Evolutionary conservation across 2,888 invertebrate genomes (phyloP).

Genomic region (Perizoma affinitatum): DNA sequence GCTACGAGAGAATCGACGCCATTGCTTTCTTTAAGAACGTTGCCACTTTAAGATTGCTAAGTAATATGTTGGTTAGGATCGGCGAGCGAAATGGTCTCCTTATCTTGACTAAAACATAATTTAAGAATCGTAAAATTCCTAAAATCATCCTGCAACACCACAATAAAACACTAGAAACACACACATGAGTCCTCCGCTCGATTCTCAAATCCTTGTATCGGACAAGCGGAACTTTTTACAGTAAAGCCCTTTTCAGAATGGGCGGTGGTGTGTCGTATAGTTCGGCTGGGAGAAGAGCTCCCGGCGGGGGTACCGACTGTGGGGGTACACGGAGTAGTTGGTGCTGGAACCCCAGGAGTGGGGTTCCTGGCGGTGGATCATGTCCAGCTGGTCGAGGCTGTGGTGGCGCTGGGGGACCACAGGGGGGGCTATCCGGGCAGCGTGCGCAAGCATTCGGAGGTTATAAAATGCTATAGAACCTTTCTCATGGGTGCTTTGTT

Average conservation of each 20-base stretch:
- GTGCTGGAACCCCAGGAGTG: slow-evolving; percentile 56
- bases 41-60: no score
- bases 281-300: slow-evolving; percentile 59
- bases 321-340: slow-evolving; percentile 62
- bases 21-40: no score
- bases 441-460: slow-evolving; percentile 59
- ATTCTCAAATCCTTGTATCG: slow-evolving; percentile 70
- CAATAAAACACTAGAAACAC: slow-evolving; percentile 53
- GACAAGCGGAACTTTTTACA: slow-evolving; percentile 79
- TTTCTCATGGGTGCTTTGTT: no score
- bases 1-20: no score
- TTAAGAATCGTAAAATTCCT: slow-evolving; percentile 33
- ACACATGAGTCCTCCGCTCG: slow-evolving; percentile 56
- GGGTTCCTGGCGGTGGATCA: slow-evolving; percentile 69
- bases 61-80: no score
- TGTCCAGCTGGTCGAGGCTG: slow-evolving; percentile 78
- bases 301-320: slow-evolving; percentile 64
- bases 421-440: slow-evolving; percentile 59
- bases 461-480: neutral
- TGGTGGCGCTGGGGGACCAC: slow-evolving; percentile 72
- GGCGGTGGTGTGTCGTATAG: slow-evolving; percentile 75
- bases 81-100: no score
- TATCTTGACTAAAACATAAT: no score
- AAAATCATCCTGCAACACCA: slow-evolving; percentile 50
- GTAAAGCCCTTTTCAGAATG: slow-evolving; percentile 81